Evolutionary conservation across 2,113 vertebrate genomes (phyloP).

Genomic region (Chlorodrepanis virens): DNA sequence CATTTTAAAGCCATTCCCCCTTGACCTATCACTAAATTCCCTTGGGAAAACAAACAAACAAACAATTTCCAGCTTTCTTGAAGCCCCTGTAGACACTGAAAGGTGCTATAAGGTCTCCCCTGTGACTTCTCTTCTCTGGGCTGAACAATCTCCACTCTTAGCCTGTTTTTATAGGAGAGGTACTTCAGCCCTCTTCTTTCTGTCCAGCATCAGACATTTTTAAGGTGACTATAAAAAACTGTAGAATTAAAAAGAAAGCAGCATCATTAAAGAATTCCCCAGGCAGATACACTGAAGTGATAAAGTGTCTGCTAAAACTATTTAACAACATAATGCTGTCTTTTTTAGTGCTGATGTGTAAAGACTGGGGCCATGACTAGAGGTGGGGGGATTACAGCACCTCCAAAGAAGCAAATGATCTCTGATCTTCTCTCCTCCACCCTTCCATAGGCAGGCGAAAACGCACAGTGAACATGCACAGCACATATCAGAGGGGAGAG

Average conservation of each 20-base stretch:
- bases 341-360: not conserved
- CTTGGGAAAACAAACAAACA: not conserved
- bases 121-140: not conserved
- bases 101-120: not conserved
- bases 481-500: not conserved
- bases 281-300: not conserved
- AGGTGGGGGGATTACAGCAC: not conserved
- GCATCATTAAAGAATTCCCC: not conserved
- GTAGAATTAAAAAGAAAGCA: not conserved
- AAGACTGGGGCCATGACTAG: not conserved
- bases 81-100: not conserved
- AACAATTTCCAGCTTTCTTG: not conserved
- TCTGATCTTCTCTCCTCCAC: not conserved
- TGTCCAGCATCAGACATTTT: not conserved
- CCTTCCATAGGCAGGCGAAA: fast-evolving
- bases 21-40: not conserved
- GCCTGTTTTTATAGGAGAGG: not conserved
- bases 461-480: not conserved
- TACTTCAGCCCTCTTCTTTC: not conserved
- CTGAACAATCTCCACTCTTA: not conserved
- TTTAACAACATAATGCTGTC: not conserved
- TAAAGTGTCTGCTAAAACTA: conserved; percentile 12
- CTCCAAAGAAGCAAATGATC: not conserved
- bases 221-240: not conserved
- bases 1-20: not conserved